Evolutionary conservation across 2,113 vertebrate genomes (phyloP).

Genomic region (Ibidorhyncha struthersii): DNA sequence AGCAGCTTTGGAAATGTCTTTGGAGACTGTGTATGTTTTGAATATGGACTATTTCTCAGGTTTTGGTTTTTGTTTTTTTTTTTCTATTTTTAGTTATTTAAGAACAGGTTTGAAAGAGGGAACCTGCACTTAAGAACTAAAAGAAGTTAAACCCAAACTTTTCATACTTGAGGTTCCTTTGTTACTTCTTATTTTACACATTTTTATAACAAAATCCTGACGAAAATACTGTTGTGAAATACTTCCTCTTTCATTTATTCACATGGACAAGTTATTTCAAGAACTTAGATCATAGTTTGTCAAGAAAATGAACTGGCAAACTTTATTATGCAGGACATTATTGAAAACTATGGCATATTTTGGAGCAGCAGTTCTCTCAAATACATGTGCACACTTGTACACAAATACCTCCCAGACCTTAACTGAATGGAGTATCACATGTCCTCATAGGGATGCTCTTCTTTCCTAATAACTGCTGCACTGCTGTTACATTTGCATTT

Average conservation of each 20-base stretch:
- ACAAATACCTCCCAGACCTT: neutral
- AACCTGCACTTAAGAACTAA: neutral
- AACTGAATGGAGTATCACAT: neutral
- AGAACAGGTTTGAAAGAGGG: neutral
- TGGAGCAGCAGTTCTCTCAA: neutral
- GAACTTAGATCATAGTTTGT: neutral
- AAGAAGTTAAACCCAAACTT: neutral
- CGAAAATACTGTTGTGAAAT: neutral
- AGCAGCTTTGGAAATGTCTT: neutral
- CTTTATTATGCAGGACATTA: neutral
- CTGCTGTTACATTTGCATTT: neutral
- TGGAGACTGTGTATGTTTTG: neutral
- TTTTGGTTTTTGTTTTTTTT: neutral
- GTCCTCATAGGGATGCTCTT: accelerated
- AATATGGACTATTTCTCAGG: neutral
- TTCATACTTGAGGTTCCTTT: neutral
- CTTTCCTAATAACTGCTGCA: neutral
- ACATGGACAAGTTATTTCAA: neutral
- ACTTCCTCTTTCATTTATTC: neutral
- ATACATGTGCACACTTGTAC: neutral
- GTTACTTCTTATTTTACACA: neutral
- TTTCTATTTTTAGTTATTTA: neutral
- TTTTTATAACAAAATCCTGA: neutral
- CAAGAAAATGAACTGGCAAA: neutral
- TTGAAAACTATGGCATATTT: neutral